A percentile compares a stretch with the other conserved stretches of the same genome.
These are phyloP conservation scores for Mus spicilegus DNA, from an alignment of 2,113 vertebrate species.

Conservation along the genomic window DNA sequence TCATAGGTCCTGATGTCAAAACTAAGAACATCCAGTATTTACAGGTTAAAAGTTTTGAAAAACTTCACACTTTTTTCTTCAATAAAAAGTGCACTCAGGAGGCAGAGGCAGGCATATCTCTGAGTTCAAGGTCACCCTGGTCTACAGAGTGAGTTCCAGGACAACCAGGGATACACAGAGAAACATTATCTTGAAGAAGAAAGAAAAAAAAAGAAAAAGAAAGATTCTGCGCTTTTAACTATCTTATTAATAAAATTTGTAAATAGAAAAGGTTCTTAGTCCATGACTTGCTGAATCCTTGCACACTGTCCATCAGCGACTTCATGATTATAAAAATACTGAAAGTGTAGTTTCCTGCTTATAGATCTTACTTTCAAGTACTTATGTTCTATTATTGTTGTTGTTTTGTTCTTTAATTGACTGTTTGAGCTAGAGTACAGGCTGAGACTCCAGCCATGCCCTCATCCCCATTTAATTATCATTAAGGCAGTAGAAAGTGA, in stretches of 20 bases:
- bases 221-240: constrained; percentile 18
- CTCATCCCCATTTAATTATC: background rate
- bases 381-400: background rate
- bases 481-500: background rate
- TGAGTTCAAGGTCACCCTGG: background rate
- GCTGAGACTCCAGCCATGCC: background rate
- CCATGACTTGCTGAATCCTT: background rate
- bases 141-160: background rate
- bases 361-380: constrained; percentile 30
- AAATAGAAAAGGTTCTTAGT: background rate
- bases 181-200: background rate
- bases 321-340: constrained; percentile 29
- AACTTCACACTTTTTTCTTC: constrained; percentile 4
- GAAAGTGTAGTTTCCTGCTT: background rate
- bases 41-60: background rate
- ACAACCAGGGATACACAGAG: background rate
- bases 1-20: background rate
- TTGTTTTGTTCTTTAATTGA: background rate
- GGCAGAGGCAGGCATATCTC: background rate
- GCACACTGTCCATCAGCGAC: background rate
- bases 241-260: background rate
- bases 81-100: constrained; percentile 38
- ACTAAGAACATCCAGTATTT: background rate
- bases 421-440: background rate
- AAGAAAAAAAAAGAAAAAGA: background rate